Base-by-base conservation (phyloP, 2,113 vertebrate genomes). In the human (Homo sapiens) region DNA sequence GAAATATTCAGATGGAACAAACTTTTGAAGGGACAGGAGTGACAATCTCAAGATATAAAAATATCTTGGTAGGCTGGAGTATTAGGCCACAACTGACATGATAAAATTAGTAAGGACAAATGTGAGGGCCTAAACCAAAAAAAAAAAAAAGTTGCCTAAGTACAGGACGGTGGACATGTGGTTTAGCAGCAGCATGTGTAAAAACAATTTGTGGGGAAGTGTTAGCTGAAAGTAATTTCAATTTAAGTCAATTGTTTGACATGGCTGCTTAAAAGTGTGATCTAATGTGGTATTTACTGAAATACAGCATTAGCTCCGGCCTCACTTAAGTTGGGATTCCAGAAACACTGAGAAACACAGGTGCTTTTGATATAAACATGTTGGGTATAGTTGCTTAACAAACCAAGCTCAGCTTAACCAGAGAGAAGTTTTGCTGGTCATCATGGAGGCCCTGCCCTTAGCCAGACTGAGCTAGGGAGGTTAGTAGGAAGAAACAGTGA, bases 181-280 rank as follows among this genome's bases (percentile, higher is more conserved):
- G 95, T 95, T 96, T 87, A 90, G 70, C 84, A 78, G 75, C 38
- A 85, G 90, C 75, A 55, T 2, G 50, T 82, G 90, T 92, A 87
- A 97, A 83, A 93, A 93, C 64, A 43, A 87, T 52, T 18, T 4
- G 48, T 35, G 61, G 55, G 68, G 16, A 68, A 35, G 3, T 68
- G 17, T 81, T 76, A 80, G 90, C 64, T 38, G 79, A 95, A 87
- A 93, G 70, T 88, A 84, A 97, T 96, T 95, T 97, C 94, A 85
- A 30, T 96, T 59, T 98, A 84, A 97, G 83, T 97, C 93, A 95
- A 43, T 0, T 81, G 43, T 88, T 90, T 70, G 83, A 88, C 75
- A 55, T 5, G 9, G 22, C 52, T 82, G 43, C 68, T 79, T 68
- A 79, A 72, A 76, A 93, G 22, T 48, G 59, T 84, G 40, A 78